phyloP scores from a whole-genome alignment of 2,797 vertebrate species.

The Poecilia gillii region DNA sequence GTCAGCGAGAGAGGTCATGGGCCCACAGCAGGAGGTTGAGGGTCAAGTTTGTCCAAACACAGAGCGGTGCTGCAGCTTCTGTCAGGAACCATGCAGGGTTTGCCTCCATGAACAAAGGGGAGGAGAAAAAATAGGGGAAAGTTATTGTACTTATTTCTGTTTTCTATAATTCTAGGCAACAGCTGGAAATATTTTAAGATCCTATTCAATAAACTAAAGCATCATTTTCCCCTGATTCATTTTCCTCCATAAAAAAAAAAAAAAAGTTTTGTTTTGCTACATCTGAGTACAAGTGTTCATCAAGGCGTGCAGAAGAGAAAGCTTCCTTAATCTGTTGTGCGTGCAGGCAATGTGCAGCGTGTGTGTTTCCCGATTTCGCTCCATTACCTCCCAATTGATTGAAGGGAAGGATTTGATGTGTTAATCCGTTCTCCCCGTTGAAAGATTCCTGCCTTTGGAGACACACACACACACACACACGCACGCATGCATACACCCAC shows the following conservation, averaged over 20 bases:
- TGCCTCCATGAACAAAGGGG: not conserved
- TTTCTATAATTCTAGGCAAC: not conserved
- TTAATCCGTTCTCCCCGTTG: constrained; percentile 75
- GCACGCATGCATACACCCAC: constrained; percentile 42
- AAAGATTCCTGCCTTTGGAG: constrained; percentile 73
- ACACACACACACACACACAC: constrained; percentile 42
- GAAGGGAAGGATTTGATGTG: constrained; percentile 74
- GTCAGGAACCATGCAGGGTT: constrained; percentile 16
- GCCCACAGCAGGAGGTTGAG: constrained; percentile 48
- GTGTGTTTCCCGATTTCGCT: constrained; percentile 54
- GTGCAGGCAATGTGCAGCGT: constrained; percentile 30
- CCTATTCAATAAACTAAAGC: not conserved
- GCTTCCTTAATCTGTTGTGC: constrained; percentile 38
- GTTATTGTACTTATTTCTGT: not conserved
- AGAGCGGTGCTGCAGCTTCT: constrained; percentile 29
- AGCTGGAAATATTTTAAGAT: not conserved
- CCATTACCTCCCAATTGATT: constrained; percentile 75
- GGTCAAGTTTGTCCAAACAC: constrained; percentile 70
- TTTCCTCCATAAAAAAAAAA: not conserved
- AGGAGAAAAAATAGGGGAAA: not conserved
- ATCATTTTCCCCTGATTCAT: not conserved
- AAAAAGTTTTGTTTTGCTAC: not conserved
- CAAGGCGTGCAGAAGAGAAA: constrained; percentile 13
- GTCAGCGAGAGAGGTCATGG: constrained; percentile 64
- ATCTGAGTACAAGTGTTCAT: constrained; percentile 1